A percentile compares a stretch with the other conserved stretches of the same genome.
These are phyloP conservation scores for Notothenia coriiceps DNA, from an alignment of 2,113 vertebrate genomes.

Conservation along the genomic window DNA sequence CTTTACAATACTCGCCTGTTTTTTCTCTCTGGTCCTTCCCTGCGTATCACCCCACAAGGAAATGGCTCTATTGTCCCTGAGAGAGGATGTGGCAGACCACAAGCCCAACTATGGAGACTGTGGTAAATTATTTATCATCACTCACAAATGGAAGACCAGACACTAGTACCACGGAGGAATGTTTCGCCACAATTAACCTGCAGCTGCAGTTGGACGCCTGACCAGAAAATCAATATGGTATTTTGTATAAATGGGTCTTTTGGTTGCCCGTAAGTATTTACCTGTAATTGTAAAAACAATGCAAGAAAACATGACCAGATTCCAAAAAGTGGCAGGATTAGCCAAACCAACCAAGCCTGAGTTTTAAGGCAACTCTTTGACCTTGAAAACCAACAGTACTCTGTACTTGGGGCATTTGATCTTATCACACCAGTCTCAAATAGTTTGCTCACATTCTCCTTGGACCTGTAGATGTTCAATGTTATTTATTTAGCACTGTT, in stretches of 20 bases:
- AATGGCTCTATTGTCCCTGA: conserved; percentile 75
- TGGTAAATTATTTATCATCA: conserved; percentile 76
- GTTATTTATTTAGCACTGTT: background rate
- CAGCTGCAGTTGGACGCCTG: conserved; percentile 35
- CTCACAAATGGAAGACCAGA: conserved; percentile 58
- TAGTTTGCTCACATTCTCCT: background rate
- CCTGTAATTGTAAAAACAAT: background rate
- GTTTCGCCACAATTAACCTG: conserved; percentile 38
- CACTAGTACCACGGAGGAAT: conserved; percentile 24
- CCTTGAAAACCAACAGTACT: background rate
- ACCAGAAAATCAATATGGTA: background rate
- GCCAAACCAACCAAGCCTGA: background rate
- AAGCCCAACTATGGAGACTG: conserved; percentile 53
- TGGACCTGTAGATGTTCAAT: background rate
- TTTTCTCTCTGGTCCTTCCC: conserved; percentile 30
- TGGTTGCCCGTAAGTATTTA: background rate
- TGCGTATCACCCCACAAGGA: conserved; percentile 60
- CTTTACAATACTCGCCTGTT: conserved; percentile 71
- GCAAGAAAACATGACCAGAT: background rate
- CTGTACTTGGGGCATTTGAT: background rate
- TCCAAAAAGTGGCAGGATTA: background rate
- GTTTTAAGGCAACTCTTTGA: background rate
- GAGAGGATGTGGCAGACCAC: conserved; percentile 76
- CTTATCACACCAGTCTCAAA: background rate
- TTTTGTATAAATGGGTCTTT: conserved; percentile 1